These are phyloP conservation scores for Leucozona laternaria DNA, from an alignment of 2,888 invertebrate species.

Conservation along the genomic window DNA sequence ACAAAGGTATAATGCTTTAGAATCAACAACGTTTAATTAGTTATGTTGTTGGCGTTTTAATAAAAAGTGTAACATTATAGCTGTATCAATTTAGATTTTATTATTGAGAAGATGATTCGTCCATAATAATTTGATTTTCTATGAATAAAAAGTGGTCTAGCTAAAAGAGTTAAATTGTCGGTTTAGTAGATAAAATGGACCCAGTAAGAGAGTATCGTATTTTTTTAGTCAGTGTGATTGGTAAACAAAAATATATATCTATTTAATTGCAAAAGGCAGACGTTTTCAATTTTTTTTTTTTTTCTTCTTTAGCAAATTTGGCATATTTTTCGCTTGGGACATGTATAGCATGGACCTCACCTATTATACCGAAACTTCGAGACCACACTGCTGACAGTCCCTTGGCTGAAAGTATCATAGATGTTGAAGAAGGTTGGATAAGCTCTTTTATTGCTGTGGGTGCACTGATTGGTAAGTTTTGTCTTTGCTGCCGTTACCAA, in stretches of 20 bases:
- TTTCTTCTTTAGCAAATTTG: slow-evolving; percentile 85
- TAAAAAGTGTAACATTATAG: too few species aligned
- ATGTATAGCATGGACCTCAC: slow-evolving; percentile 90
- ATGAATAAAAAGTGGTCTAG: background rate
- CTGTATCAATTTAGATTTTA: background rate
- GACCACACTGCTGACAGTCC: slow-evolving; percentile 80
- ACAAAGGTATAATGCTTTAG: too few species aligned
- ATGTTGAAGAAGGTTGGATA: slow-evolving; percentile 89
- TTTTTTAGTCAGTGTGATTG: background rate
- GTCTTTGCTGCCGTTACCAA: too few species aligned
- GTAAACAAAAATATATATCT: background rate
- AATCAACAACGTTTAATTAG: too few species aligned
- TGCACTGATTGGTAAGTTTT: slow-evolving; percentile 87
- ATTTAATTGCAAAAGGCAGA: too few species aligned
- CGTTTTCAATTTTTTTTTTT: background rate
- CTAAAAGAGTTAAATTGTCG: background rate
- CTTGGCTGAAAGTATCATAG: slow-evolving; percentile 84
- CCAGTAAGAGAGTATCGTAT: slow-evolving; percentile 14
- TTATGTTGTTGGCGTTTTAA: too few species aligned
- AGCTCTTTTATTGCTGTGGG: slow-evolving; percentile 89
- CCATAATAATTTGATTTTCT: too few species aligned
- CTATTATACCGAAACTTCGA: slow-evolving; percentile 87
- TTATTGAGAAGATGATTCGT: background rate
- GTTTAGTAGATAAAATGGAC: slow-evolving; percentile 5
- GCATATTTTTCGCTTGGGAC: slow-evolving; percentile 88